Conservation (phyloP, 1,140 invertebrate genomes). For the Spodoptera litura region DNA sequence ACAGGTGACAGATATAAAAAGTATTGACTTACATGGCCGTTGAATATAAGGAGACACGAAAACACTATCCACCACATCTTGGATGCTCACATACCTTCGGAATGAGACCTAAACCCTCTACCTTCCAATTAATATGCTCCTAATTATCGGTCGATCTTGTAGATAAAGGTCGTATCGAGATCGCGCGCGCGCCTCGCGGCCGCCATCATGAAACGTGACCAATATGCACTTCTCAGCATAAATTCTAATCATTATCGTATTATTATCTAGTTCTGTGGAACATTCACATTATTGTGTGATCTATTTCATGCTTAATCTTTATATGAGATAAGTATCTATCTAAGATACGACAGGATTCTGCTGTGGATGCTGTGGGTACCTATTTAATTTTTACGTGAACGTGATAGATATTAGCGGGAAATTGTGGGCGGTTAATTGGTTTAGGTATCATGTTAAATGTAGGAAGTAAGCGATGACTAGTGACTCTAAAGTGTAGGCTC, state of each 20-base stretch:
- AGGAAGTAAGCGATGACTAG: too few species aligned
- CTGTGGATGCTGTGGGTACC: not conserved
- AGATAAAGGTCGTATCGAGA: not conserved
- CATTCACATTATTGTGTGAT: not conserved
- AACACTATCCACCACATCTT: conserved; percentile 58
- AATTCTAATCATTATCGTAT: conserved; percentile 21
- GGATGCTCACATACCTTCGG: conserved; percentile 50
- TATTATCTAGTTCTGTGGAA: conserved; percentile 45
- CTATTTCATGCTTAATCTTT: not conserved
- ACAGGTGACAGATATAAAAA: not conserved
- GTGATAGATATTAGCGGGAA: too few species aligned
- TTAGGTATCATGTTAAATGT: too few species aligned
- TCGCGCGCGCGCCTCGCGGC: not conserved
- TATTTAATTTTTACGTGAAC: too few species aligned
- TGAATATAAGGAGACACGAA: conserved; percentile 48
- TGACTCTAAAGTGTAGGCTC: too few species aligned
- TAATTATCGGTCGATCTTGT: conserved; percentile 1
- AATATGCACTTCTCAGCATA: conserved; percentile 30
- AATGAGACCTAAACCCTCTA: conserved; percentile 31
- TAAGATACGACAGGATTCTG: not conserved
- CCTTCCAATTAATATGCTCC: conserved; percentile 3
- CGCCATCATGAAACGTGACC: conserved; percentile 42
- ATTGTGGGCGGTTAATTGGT: too few species aligned
- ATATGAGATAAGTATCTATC: not conserved
- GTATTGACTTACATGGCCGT: conserved; percentile 58